phyloP scores from a whole-genome alignment of 2,888 invertebrate species.

The Morpho helenor region DNA sequence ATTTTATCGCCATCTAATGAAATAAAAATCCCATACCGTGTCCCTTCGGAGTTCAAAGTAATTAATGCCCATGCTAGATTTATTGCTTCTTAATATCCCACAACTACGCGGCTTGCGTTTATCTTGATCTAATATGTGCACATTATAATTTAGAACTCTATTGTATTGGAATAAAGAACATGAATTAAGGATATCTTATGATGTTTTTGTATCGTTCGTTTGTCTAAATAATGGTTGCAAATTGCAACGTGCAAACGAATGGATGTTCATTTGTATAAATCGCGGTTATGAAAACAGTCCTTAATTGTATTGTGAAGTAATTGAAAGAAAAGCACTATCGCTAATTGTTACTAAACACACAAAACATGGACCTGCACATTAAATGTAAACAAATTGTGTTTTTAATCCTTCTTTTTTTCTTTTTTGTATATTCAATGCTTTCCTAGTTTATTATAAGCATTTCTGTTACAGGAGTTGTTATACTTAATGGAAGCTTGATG shows the following conservation, averaged over 20 bases:
- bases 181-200: not conserved
- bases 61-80: conserved; percentile 60
- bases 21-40: conserved; percentile 53
- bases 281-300: not conserved
- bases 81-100: conserved; percentile 65
- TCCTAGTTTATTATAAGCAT: too few species aligned
- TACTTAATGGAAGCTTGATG: too few species aligned
- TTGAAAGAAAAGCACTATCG: not conserved
- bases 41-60: conserved; percentile 43
- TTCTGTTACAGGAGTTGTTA: too few species aligned
- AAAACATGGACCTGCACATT: too few species aligned
- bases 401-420: too few species aligned
- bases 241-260: conserved; percentile 4
- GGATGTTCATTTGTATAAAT: conserved; percentile 4
- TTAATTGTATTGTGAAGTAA: not conserved
- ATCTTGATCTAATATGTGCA: conserved; percentile 11
- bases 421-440: too few species aligned
- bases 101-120: conserved; percentile 43
- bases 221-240: conserved; percentile 15
- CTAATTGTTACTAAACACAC: too few species aligned
- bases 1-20: conserved; percentile 60
- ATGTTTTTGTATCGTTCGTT: conserved; percentile 3
- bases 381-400: too few species aligned
- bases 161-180: not conserved
- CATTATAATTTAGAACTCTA: conserved; percentile 10